Percentiles rank a stretch among this genome's conserved stretches.
Conservation (phyloP, 1,140 invertebrate genomes). For the Drosophila leontia region DNA sequence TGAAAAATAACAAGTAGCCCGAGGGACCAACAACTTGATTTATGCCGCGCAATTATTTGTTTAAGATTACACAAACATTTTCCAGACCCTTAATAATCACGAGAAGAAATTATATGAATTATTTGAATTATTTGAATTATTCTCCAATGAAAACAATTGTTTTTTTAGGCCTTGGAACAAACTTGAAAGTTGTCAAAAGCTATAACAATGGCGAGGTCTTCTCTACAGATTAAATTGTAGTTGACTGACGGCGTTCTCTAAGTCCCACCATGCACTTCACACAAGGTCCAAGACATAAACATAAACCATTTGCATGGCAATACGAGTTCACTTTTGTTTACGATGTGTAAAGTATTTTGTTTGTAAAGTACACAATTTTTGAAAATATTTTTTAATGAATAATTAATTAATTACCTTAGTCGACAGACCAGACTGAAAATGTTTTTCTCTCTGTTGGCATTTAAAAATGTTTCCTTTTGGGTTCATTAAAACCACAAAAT, state of each 20-base stretch:
- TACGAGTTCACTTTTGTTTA: slow-evolving; percentile 22
- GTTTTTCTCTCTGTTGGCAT: neutral
- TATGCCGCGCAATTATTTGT: neutral
- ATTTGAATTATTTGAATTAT: neutral
- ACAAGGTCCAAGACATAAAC: slow-evolving; percentile 30
- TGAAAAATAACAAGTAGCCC: slow-evolving; percentile 23
- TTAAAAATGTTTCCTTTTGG: slow-evolving; percentile 12
- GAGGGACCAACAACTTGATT: neutral
- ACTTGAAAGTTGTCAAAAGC: slow-evolving; percentile 48
- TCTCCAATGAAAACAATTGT: slow-evolving; percentile 2
- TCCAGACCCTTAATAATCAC: slow-evolving; percentile 1
- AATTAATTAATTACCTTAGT: neutral
- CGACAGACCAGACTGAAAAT: neutral
- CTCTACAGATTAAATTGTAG: slow-evolving; percentile 2
- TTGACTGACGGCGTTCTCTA: slow-evolving; percentile 8
- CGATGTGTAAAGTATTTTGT: slow-evolving; percentile 4
- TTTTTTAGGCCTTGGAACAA: slow-evolving; percentile 28
- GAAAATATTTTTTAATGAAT: too few species aligned
- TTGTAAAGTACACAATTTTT: neutral
- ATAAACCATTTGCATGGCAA: slow-evolving; percentile 40
- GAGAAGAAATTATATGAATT: neutral
- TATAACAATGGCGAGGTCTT: slow-evolving; percentile 50
- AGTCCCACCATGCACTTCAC: slow-evolving; percentile 29
- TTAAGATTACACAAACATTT: neutral
- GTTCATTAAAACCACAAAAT: slow-evolving; percentile 26